Base-by-base conservation (phyloP, 1,140 invertebrate species). In the Anastrepha obliqua region DNA sequence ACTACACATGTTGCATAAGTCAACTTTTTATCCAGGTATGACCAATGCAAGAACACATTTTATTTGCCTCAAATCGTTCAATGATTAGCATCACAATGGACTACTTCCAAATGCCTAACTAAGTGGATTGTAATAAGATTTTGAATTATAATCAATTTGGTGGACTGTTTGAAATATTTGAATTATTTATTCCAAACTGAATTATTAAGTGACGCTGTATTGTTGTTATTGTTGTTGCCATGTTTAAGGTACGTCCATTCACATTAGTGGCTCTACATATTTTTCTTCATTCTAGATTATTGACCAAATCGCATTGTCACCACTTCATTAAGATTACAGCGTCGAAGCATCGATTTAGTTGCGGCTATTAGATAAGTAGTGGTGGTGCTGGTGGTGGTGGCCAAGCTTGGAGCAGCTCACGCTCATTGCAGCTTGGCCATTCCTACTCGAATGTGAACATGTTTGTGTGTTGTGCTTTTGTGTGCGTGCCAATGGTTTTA, bases 111-210 rank as follows among this genome's bases (percentile, higher is more conserved):
- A 70, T 20, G 17, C 8, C 42, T 15, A 44, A 47, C 74, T 81
- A 81, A 81, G 74, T 81, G 74, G 74, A 55, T 58, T 81, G 74
- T 81, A 81, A 81, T 81, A 81, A 81, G 74, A 81, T 81, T 81
- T 81, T 81, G 74, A 81, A 81, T 81, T 81, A 81, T 81, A 81
- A 81, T 81, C 74, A 81, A 81, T 81, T 81, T 81, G 44, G 74
- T 81, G n/a, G 74, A 81, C n/a, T 51, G 44, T 58, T 81, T 81
- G 74, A 55, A 47, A 81, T 81, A 55, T 81, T 81, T 81, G 20
- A 81, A 81, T 55, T 81, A 81, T 81, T 55, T 81, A 55, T 81
- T 81, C 55, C 15, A 81, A 81, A 81, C 74, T 55, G 47, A 81
- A 81, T 81, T 81, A 81, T 81, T 81, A 81, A 55, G 74, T 55